Base-by-base conservation (phyloP, 1,140 invertebrate genomes). In the Drosophila grimshawi region DNA sequence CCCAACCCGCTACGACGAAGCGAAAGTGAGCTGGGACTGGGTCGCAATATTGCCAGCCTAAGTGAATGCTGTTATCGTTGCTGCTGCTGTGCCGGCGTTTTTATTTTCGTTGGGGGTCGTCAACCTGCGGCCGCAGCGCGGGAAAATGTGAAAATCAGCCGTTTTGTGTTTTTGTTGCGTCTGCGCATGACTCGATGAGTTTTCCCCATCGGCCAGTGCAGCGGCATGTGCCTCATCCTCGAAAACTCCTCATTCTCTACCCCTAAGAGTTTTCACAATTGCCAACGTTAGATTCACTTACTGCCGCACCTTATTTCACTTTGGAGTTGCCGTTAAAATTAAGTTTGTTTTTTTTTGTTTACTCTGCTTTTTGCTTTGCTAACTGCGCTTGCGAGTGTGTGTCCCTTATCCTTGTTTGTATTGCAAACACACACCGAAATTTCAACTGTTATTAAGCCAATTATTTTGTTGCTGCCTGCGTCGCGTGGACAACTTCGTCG, bases 91-190 rank as follows among this genome's bases (percentile, higher is more conserved):
- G 52, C 78, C 70, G 73, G 65, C 63, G 41, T 51, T 49, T 52
- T 67, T 70, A 51, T 65, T 82, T 74, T 71, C 33, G 32, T 64
- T 41, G 55, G 41, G 67, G 86, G 85, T 88, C 85, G 85, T 78
- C 85, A 88, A 88, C 85, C 85, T 63, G 70, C 53, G 10, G 41
- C 39, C 33, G 29, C 33, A 72, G 78, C 86, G 85, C 85, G 85
- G 85, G 85, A 88, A 83, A 89, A 70, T 65, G 80, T 59, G 64
- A 78, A 85, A 76, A 89, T 80, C 83, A 88, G 85, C 85, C 80
- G 85, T 88, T 88, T 88, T 76, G 33, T 76, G 73, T 76, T 65
- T 71, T 76, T 70, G 68, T 70, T 35, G 73, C 73, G 60, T 37
- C 68, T 76, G 73, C 68, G 67, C 67, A 71, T 76, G 67, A 56